phyloP scores from a whole-genome alignment of 2,113 vertebrate genomes.

The Odontesthes bonariensis region DNA sequence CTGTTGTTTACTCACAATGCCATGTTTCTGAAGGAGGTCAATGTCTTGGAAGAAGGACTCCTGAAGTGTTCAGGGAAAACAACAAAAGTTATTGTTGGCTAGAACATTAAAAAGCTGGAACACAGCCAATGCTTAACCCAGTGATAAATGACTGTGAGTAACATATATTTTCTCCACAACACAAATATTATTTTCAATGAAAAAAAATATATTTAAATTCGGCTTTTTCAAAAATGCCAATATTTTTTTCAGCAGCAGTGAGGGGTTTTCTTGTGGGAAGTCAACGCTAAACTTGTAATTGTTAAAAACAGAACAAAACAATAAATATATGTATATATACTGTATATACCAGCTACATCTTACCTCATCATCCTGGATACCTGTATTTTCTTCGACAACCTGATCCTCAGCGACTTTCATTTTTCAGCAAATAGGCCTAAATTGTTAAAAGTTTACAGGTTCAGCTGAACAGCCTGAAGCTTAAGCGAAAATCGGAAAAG shows the following conservation, averaged over 20 bases:
- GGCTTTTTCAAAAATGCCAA: too few species aligned
- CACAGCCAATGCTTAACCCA: too few species aligned
- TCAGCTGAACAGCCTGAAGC: not conserved
- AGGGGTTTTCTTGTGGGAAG: too few species aligned
- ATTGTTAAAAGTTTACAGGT: not conserved
- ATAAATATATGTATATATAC: too few species aligned
- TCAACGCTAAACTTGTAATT: too few species aligned
- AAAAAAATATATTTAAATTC: too few species aligned
- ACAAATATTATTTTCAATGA: too few species aligned
- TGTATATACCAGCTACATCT: constrained; percentile 4
- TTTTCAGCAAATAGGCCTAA: not conserved
- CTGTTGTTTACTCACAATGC: constrained; percentile 89
- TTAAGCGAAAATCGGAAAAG: not conserved
- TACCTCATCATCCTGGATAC: constrained; percentile 93
- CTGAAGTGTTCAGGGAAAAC: constrained; percentile 72
- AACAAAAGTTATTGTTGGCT: not conserved
- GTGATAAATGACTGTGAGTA: too few species aligned
- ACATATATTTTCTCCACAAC: too few species aligned
- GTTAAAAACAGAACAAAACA: not conserved
- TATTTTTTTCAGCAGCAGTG: too few species aligned
- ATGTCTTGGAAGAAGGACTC: constrained; percentile 98
- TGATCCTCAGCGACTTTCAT: constrained; percentile 93
- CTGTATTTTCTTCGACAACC: constrained; percentile 87
- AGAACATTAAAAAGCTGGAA: too few species aligned
- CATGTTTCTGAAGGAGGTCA: constrained; percentile 96